Evolutionary conservation across 2,888 invertebrate genomes (phyloP), one percentile per base, ranked within the genome.

Genomic region (Plagodis pulveraria): DNA sequence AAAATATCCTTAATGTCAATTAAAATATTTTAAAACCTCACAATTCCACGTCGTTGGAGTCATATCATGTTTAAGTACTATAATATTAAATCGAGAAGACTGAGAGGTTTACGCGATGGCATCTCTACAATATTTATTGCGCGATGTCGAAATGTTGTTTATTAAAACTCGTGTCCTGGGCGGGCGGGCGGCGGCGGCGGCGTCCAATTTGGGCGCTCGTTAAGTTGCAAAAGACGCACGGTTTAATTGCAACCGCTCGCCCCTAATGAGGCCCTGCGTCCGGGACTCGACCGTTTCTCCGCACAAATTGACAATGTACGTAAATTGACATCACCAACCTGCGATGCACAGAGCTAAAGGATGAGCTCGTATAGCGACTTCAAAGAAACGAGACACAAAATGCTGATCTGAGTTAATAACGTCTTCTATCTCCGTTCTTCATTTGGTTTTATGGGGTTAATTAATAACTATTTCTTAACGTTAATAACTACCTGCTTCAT

Each of bases 161-260:
- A 83, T 86, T 80, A 82, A 83, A 83, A 81, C 82, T 80, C 81
- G 78, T 82, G 89, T 86, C 85, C 86, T 83, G 84, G 76, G 81
- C 80, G 81, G 83, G 65, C 60, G 53, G 59, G 72, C 66, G 73
- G 69, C 52, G 66, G 59, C 50, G 55, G 62, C 76, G 81, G 76
- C 76, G 78, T 86, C 87, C 89, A 90, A 91, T 91, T 92, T 88
- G 83, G 85, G 72, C 76, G 86, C 89, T 91, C 90, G 90, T 92
- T 92, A 91, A 83, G 77, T 86, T 84, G 87, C 86, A 89, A 90
- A 90, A 91, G 90, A 91, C 89, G 88, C 84, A 78, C 84, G 81
- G 79, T 88, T 89, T 91, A 91, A 91, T 91, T 91, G 91, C 89
- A 83, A 85, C 88, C 87, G 87, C 86, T 80, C 84, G 84, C 83